These are phyloP conservation scores for Plecturocebus donacophilus DNA, from an alignment of 2,113 vertebrate genomes.

Conservation along the genomic window DNA sequence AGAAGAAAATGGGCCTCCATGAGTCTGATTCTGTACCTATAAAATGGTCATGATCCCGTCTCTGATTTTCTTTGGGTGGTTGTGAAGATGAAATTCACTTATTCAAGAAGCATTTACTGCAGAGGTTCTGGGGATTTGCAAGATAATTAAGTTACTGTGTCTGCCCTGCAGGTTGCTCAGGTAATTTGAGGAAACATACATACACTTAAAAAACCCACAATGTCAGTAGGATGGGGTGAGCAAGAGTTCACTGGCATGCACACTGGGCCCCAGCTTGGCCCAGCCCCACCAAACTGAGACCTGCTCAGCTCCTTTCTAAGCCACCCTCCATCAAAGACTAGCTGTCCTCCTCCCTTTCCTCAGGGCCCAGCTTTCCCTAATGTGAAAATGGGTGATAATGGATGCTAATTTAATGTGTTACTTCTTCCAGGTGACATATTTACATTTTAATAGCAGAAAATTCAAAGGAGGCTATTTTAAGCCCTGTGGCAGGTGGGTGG, in stretches of 20 bases:
- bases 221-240: not conserved
- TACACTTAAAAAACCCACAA: not conserved
- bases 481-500: not conserved
- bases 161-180: not conserved
- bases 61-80: not conserved
- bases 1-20: not conserved
- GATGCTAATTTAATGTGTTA: conserved; percentile 64
- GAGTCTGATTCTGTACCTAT: not conserved
- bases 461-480: conserved; percentile 51
- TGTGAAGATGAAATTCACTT: conserved; percentile 6
- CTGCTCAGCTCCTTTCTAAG: not conserved
- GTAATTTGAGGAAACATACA: not conserved
- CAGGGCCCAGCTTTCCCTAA: conserved; percentile 5
- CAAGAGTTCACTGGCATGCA: not conserved
- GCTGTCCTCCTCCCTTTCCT: not conserved
- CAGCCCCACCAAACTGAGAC: not conserved
- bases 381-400: conserved; percentile 51
- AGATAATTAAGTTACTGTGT: not conserved
- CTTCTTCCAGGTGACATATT: conserved; percentile 72
- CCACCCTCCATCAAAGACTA: not conserved
- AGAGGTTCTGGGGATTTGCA: conserved; percentile 5
- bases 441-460: conserved; percentile 74
- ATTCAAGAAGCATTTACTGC: conserved; percentile 40
- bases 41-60: not conserved
- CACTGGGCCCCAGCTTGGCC: not conserved